Base-by-base conservation (phyloP, 2,888 invertebrate species). In the Folsomia manolachei region DNA sequence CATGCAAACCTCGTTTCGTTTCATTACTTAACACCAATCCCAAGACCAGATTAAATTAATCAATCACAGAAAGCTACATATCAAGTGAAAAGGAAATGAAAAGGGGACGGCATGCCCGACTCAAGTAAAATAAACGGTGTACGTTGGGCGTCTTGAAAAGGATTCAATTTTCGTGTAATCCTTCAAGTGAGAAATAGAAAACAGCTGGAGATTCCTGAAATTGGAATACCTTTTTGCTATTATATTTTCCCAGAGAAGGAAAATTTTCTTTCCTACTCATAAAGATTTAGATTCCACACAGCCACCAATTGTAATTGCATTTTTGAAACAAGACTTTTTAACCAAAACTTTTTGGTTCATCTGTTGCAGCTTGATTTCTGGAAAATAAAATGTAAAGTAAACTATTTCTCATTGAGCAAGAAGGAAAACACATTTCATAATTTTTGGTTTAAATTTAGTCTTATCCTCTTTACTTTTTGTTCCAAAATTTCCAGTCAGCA, bases 181-280 rank as follows among this genome's bases (percentile, higher is more conserved):
- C 39, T 56, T 56, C 21, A 56, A 56, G 56, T 56, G 56, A n/a
- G 56, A 56, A 56, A 56, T 56, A 56, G 56, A 56, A 56, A 56
- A 18, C 56, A 56, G 56, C 56, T 56, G 56, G 56, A 56, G 56
- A 56, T 56, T 56, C n/a, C n/a, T 19, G 56, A 21, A 56, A 56
- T 56, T 56, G 56, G 56, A 56, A 56, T 56, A 56, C 56, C 56
- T 14, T n/a, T n/a, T 14, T 21, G 21, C 56, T 56, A 56, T 56
- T 56, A 56, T 56, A 19, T 7, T 56, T 39, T 39, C 39, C 4
- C 39, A 39, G 39, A 39, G 39, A 39, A n/a, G n/a, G n/a, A n/a
- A n/a, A n/a, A n/a, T n/a, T 14, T 39, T 39, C 7, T 39, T 39
- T 14, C 39, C 39, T 9, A 39, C 39, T 39, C 39, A n/a, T 14